Evolutionary conservation across 1,140 invertebrate genomes (phyloP).

Genomic region (roundworm (Caenorhabditis elegans)): DNA sequence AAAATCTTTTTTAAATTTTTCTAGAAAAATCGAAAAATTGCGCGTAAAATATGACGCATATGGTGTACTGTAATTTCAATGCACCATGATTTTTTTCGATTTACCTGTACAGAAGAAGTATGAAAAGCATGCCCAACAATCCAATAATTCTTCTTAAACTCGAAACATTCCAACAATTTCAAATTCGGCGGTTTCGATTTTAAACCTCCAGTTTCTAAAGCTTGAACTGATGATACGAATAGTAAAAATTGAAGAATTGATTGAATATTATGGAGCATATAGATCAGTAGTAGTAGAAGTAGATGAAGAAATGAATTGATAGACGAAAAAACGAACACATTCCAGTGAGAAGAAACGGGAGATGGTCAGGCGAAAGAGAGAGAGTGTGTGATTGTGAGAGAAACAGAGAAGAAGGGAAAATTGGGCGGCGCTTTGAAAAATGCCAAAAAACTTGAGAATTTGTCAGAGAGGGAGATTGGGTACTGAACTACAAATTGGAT

Average conservation of each 20-base stretch:
- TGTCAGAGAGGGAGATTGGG: neutral
- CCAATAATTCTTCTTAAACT: conserved; percentile 32
- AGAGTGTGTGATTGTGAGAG: neutral
- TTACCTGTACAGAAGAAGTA: conserved; percentile 21
- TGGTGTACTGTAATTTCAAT: too few relatives aligned
- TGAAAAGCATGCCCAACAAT: conserved; percentile 14
- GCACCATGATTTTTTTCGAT: neutral
- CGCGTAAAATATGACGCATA: too few relatives aligned
- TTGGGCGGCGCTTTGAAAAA: neutral
- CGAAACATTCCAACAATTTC: conserved; percentile 17
- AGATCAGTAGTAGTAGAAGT: neutral
- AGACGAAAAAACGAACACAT: conserved; percentile 17
- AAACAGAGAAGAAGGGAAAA: neutral
- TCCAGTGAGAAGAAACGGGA: neutral
- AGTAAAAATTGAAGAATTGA: neutral
- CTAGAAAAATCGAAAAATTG: too few relatives aligned
- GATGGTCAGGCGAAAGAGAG: neutral
- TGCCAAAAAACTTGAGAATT: too few relatives aligned
- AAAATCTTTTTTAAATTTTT: too few relatives aligned
- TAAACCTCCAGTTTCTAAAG: neutral
- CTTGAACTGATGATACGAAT: neutral
- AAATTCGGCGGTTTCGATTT: conserved; percentile 68
- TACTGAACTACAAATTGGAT: too few relatives aligned
- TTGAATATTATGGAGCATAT: neutral
- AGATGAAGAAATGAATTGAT: neutral